phyloP scores from a whole-genome alignment of 53 echinoderm and acorn worm species.

The Henricia sp. region DNA sequence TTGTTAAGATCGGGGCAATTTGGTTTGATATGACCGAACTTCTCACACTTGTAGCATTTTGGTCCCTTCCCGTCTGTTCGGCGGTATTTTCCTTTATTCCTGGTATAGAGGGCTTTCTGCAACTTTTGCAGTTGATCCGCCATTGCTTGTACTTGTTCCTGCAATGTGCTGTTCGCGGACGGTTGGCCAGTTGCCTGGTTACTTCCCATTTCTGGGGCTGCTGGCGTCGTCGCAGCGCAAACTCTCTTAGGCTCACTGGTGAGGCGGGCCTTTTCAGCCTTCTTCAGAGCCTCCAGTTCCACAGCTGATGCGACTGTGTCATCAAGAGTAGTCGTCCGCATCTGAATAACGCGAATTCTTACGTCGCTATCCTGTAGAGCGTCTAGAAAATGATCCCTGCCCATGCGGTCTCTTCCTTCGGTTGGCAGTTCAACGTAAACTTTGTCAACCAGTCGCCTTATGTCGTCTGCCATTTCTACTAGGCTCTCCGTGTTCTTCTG shows the following conservation, averaged over 20 bases:
- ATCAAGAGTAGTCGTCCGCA: constrained; percentile 27
- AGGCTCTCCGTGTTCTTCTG: constrained; percentile 17
- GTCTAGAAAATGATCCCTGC: constrained; percentile 53
- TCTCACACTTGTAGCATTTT: constrained; percentile 35
- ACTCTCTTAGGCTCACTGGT: background rate
- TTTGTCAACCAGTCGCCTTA: background rate
- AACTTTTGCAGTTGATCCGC: constrained; percentile 7
- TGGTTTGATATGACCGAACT: constrained; percentile 43
- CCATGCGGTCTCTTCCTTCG: constrained; percentile 21
- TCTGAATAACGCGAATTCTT: constrained; percentile 15
- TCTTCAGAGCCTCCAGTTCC: constrained; percentile 27
- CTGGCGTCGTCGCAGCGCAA: background rate
- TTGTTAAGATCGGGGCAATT: constrained; percentile 26
- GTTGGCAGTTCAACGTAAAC: constrained; percentile 12
- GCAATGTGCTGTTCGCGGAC: background rate
- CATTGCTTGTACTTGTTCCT: background rate
- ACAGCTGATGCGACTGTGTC: constrained; percentile 42
- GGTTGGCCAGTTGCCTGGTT: background rate
- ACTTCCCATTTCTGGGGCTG: background rate
- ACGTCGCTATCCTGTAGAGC: constrained; percentile 43
- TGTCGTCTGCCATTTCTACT: constrained; percentile 23
- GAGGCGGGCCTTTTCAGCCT: constrained; percentile 1
- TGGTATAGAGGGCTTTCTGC: background rate
- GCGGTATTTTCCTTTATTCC: background rate
- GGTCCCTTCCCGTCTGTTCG: background rate